phyloP scores from a whole-genome alignment of 1,140 invertebrate genomes.

The Drosophila trapezifrons region DNA sequence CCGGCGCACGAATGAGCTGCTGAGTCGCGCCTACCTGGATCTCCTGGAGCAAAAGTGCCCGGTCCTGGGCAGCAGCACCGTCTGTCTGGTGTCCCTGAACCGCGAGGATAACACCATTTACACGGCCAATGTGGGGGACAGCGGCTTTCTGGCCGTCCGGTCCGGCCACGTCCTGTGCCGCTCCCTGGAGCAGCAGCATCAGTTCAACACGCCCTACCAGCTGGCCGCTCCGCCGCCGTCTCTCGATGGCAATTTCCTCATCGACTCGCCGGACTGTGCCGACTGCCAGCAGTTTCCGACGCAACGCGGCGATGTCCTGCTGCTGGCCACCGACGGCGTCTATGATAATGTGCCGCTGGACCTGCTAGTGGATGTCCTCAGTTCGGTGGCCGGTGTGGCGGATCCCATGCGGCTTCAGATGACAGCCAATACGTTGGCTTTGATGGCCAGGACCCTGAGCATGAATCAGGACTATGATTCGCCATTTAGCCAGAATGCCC shows the following conservation, averaged over 20 bases:
- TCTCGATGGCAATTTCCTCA: conserved; percentile 91
- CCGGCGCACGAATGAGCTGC: conserved; percentile 19
- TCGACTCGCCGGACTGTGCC: conserved; percentile 95
- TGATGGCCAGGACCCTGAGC: conserved; percentile 96
- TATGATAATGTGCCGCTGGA: conserved; percentile 98
- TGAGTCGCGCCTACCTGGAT: conserved; percentile 84
- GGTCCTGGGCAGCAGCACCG: conserved; percentile 54
- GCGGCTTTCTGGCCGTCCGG: conserved; percentile 96
- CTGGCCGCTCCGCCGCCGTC: conserved; percentile 95
- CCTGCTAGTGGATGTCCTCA: conserved; percentile 86
- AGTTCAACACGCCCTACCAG: conserved; percentile 99
- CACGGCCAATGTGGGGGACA: conserved; percentile 98
- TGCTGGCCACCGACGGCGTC: conserved; percentile 98
- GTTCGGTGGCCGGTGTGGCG: conserved; percentile 86
- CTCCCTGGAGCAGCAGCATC: conserved; percentile 97
- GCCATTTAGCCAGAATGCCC: conserved; percentile 96
- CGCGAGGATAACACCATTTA: conserved; percentile 93
- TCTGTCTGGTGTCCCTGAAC: conserved; percentile 92
- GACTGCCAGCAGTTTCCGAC: conserved; percentile 95
- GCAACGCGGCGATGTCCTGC: conserved; percentile 96
- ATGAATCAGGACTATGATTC: conserved; percentile 97
- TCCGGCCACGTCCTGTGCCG: conserved; percentile 93
- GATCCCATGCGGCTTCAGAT: conserved; percentile 91
- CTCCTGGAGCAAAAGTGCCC: conserved; percentile 85
- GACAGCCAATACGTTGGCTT: conserved; percentile 95